phyloP scores from a whole-genome alignment of 2,888 invertebrate species.

The Epinotia brunnichana region DNA sequence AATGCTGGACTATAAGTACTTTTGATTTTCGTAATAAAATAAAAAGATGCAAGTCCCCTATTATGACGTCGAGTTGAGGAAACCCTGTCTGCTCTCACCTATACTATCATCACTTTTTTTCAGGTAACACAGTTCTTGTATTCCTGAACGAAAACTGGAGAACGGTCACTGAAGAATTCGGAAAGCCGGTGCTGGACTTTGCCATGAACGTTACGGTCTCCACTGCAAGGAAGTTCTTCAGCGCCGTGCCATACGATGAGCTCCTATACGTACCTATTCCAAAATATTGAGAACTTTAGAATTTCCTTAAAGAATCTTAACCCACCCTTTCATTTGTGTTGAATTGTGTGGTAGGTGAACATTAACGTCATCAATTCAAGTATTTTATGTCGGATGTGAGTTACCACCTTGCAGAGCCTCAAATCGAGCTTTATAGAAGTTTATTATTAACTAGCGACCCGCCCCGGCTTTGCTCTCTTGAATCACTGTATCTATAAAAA shows the following conservation, averaged over 20 bases:
- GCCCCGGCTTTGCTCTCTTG: no score
- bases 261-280: slow-evolving; percentile 75
- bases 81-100: no score
- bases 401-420: slow-evolving; percentile 13
- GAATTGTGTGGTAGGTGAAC: neutral
- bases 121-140: slow-evolving; percentile 77
- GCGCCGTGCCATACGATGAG: slow-evolving; percentile 77
- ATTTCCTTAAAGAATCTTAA: neutral
- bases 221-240: slow-evolving; percentile 76
- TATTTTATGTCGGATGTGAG: slow-evolving; percentile 7
- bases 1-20: no score
- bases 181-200: slow-evolving; percentile 77
- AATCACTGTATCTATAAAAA: no score
- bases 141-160: slow-evolving; percentile 80
- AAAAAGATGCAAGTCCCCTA: no score
- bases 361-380: neutral
- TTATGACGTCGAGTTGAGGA: no score
- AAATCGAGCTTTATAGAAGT: neutral
- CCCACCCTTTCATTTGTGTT: slow-evolving; percentile 4
- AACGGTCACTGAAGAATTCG: slow-evolving; percentile 78
- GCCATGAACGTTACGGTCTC: slow-evolving; percentile 75
- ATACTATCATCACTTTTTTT: slow-evolving; percentile 53
- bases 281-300: slow-evolving; percentile 60
- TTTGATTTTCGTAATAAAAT: no score
- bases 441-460: no score